Base-by-base conservation (phyloP, 2,113 vertebrate genomes). In the Catharus fuscescens region DNA sequence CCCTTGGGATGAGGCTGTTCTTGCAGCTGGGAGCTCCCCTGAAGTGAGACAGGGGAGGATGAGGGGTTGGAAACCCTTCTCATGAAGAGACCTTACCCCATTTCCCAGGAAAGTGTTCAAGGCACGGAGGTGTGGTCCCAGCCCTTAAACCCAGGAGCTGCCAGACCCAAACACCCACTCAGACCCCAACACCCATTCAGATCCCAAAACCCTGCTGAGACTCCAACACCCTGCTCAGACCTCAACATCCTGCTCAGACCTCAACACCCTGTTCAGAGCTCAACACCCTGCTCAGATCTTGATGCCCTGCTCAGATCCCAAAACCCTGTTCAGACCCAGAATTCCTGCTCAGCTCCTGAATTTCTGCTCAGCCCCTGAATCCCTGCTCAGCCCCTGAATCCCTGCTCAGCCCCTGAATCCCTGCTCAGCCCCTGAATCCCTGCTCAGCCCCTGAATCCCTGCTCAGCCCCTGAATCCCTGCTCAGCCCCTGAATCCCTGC, bases 311-410 rank as follows among this genome's bases (percentile, higher is more conserved):
- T 57, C 23, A 44, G 60, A 15, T 20, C 9, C 10, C 1, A 2
- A 54, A 18, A 7, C 6, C 14, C 28, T 53, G 6, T 8, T 38
- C 18, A 17, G 29, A 34, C 7, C 31, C 5, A 1, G 4, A 31
- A 1, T 0, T 7, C 7, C 15, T 61, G 8, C 19, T 44, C 18
- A 19, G 29, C 34, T 5, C 34, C 4, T 1, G 4, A 36, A 1
- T 0, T 5, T 4, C 9, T 61, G 12, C 16, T 42, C 13, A 76
- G 8, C 5, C 38, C 38, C 18, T 6, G 48, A 21, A 1, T 5
- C 7, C 5, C 61, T 31, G 61, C 19, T 20, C 26, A n/a, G 64
- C 18, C 10, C 62, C 15, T 2, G 8, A n/a, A 0, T 1, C 3
- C 17, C 38, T 42, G 38, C 29, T 57, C 38, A 54, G 53, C 20